A percentile compares a stretch with the other conserved stretches of the same genome.
These are phyloP conservation scores for Spinibarbus caldwelli DNA, from an alignment of 2,797 vertebrate genomes.

Conservation along the genomic window DNA sequence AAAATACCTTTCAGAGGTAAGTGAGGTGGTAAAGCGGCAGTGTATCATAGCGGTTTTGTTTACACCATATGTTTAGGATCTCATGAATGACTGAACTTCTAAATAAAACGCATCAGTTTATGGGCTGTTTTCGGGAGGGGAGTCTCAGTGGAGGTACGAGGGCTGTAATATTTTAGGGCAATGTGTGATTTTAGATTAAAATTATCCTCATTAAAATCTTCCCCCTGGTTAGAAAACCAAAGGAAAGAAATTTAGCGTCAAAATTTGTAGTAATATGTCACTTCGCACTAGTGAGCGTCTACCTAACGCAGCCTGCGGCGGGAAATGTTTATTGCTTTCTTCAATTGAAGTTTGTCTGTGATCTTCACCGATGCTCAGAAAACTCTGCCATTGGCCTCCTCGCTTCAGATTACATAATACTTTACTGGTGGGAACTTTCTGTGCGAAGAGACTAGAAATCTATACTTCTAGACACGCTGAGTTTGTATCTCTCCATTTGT, in stretches of 20 bases:
- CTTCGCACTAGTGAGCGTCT: conserved; percentile 35
- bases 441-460: background rate
- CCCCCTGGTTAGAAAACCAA: conserved; percentile 79
- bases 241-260: conserved; percentile 73
- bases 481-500: background rate
- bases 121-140: background rate
- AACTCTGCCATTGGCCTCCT: conserved; percentile 61
- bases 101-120: conserved; percentile 35
- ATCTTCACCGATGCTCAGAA: conserved; percentile 61
- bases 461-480: conserved; percentile 3
- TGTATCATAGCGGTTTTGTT: conserved; percentile 25
- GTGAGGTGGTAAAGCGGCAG: conserved; percentile 3
- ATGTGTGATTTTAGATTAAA: conserved; percentile 76
- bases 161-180: conserved; percentile 42
- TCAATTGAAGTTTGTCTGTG: conserved; percentile 59
- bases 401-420: conserved; percentile 46
- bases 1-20: conserved; percentile 12
- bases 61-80: conserved; percentile 31
- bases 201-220: conserved; percentile 78
- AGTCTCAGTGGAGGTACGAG: conserved; percentile 23
- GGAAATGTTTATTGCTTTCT: conserved; percentile 62
- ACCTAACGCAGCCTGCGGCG: conserved; percentile 43
- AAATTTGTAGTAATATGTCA: conserved; percentile 59
- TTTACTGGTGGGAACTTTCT: conserved; percentile 24
- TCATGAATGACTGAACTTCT: conserved; percentile 42